phyloP scores from a whole-genome alignment of 2,113 vertebrate species.

The Alligator mississippiensis region DNA sequence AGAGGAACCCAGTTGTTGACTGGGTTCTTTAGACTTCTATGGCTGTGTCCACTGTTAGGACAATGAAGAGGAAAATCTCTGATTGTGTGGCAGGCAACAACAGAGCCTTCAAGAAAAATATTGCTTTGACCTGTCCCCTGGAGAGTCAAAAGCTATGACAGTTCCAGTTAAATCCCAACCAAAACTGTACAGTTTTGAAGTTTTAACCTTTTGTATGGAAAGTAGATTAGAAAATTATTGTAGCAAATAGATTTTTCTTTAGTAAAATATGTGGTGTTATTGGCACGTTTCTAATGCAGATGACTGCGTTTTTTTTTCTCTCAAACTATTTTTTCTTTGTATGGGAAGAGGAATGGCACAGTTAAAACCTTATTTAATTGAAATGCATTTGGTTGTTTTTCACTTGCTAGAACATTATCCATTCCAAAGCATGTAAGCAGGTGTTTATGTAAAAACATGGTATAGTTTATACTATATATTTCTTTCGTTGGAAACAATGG shows the following conservation, averaged over 20 bases:
- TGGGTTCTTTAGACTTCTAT: conserved; percentile 24
- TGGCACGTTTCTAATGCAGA: neutral
- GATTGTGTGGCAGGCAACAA: neutral
- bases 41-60: neutral
- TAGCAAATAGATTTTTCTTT: neutral
- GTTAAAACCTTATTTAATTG: neutral
- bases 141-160: conserved; percentile 8
- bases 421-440: neutral
- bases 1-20: neutral
- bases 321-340: neutral
- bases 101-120: neutral
- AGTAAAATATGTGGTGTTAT: neutral
- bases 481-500: neutral
- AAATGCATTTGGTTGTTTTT: neutral
- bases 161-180: conserved; percentile 5
- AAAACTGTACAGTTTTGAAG: neutral
- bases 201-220: neutral
- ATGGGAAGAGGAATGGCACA: neutral
- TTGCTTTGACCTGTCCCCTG: neutral
- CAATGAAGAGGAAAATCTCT: conserved; percentile 6
- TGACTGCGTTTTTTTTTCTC: neutral
- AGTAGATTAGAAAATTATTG: neutral
- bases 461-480: neutral
- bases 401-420: neutral
- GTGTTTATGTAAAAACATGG: neutral